These are phyloP conservation scores for Venturia canescens DNA, from an alignment of 1,140 invertebrate species.

Conservation along the genomic window DNA sequence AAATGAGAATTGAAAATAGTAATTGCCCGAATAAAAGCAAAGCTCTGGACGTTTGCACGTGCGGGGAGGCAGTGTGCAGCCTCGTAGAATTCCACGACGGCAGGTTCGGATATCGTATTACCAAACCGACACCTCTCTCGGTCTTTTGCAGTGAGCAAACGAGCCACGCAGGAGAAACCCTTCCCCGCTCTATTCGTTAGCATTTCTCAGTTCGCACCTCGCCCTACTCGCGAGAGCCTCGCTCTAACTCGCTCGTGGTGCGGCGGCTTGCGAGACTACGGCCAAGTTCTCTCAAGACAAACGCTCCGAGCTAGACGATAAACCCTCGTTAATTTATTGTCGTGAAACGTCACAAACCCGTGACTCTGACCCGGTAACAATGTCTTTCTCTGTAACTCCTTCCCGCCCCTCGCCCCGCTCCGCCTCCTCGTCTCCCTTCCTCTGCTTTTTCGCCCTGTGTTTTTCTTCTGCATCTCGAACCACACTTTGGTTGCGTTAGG, in stretches of 20 bases:
- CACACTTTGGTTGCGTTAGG: neutral
- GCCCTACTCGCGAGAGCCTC: constrained; percentile 9
- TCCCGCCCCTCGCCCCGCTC: neutral
- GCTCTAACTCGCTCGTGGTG: constrained; percentile 44
- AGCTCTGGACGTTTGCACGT: neutral
- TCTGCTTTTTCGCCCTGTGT: neutral
- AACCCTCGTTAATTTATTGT: constrained; percentile 65
- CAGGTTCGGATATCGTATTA: constrained; percentile 56
- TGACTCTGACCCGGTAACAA: constrained; percentile 36
- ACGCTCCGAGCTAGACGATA: constrained; percentile 60
- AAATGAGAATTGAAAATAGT: neutral
- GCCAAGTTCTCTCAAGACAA: constrained; percentile 58
- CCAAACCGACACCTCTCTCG: constrained; percentile 25
- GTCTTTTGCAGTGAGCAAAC: neutral
- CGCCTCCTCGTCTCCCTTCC: neutral
- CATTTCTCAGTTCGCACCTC: constrained; percentile 22
- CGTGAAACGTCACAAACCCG: constrained; percentile 47
- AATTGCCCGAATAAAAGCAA: neutral
- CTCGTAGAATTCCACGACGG: constrained; percentile 51
- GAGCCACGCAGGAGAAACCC: neutral
- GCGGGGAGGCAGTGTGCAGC: neutral
- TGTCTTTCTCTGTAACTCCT: constrained; percentile 16
- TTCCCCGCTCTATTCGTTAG: constrained; percentile 10
- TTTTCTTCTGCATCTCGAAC: neutral
- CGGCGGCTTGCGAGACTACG: constrained; percentile 21